A percentile compares a stretch with the other conserved stretches of the same genome.
These are phyloP conservation scores for Pristionchus fissidentatus DNA, from an alignment of 2,888 invertebrate genomes.

Conservation along the genomic window DNA sequence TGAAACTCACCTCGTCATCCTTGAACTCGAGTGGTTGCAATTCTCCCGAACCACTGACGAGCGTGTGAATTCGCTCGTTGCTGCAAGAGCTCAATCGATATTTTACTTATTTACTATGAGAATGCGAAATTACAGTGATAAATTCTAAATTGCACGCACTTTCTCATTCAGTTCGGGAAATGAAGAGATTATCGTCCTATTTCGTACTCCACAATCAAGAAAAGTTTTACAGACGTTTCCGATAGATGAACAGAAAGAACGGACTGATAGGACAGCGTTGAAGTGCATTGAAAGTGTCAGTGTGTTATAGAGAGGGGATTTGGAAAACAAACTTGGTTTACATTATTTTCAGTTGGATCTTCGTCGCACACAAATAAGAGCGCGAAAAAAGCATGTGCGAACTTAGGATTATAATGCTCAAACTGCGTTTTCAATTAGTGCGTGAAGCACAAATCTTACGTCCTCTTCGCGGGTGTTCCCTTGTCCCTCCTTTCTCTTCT, in stretches of 20 bases:
- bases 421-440: background rate
- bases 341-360: background rate
- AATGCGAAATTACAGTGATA: too few species aligned
- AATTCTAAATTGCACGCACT: too few species aligned
- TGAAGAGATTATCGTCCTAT: too few species aligned
- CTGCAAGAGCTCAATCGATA: background rate
- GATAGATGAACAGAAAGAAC: background rate
- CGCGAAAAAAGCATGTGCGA: too few species aligned
- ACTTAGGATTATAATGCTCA: too few species aligned
- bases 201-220: too few species aligned
- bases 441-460: too few species aligned
- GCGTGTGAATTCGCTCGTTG: conserved; percentile 24
- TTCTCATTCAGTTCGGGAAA: too few species aligned
- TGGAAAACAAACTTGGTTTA: background rate
- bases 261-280: background rate
- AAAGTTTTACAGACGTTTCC: background rate
- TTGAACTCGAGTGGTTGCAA: conserved; percentile 35
- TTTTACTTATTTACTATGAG: background rate
- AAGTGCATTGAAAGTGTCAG: conserved; percentile 5
- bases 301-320: background rate
- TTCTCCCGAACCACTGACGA: conserved; percentile 33
- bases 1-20: conserved; percentile 35
- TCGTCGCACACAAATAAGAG: background rate
- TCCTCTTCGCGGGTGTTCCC: conserved; percentile 7
- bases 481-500: conserved; percentile 9